Evolutionary conservation across 1,140 invertebrate genomes (phyloP), one percentile per base, ranked within the genome.

Genomic region (Gryllus bimaculatus): DNA sequence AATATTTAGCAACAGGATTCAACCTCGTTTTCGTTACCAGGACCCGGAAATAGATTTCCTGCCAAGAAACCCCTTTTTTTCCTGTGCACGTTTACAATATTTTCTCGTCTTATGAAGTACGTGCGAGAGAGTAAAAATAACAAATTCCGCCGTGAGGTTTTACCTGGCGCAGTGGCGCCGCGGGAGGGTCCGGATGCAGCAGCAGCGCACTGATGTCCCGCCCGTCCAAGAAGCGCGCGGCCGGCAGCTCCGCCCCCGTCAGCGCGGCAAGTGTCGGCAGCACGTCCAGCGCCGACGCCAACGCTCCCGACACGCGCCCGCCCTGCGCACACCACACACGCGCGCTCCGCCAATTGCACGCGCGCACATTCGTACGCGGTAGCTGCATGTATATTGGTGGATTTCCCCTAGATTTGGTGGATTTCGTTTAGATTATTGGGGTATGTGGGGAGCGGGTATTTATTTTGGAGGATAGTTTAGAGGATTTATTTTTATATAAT

Each of bases 211-310:
- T 79, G 15, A 82, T 78, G 77, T 82, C 81, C 10, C 73, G 18
- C 18, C 82, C 82, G 79, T 82, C 82, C 48, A 80, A 79, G n/a
- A 48, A 15, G 13, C 81, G 77, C 20, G 79, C 75, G 13, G 8
- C 3, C 39, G 81, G 81, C 18, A 82, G 73, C 7, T 48, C 48
- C 5, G 49, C 73, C 48, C 80, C 79, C 20, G 77, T 76, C 12
- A 82, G 47, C 8, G 54, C 47, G 8, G 78, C 76, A 21, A 82
- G 76, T 10, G 82, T 82, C 13, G 82, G 82, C 18, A 81, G 49
- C 8, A 82, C 76, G 73, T 82, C 82, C 47, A 82, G 47, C 18
- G 80, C 73, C 15, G 81, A 82, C 1, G 77, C 26, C 12, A 82
- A 66, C 8, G 77, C 81, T 20, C 75, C 75, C 18, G 81, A 79